Evolutionary conservation across 2,797 vertebrate genomes (phyloP).

Genomic region (Dipus sagitta): DNA sequence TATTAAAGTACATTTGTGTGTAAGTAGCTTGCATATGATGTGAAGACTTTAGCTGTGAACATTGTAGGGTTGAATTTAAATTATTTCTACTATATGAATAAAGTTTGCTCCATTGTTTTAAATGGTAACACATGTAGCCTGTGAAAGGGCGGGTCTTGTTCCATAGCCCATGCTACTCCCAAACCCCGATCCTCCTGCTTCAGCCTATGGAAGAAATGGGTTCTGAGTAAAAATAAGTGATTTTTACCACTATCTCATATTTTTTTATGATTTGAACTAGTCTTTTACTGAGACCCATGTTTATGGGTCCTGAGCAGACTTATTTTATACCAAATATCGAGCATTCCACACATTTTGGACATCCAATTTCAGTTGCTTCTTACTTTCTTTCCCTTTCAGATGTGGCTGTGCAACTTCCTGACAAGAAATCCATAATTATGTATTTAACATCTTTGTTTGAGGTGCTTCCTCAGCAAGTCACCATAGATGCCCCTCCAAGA

Average conservation of each 20-base stretch:
- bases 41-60: conserved; percentile 5
- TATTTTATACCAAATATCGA: conserved; percentile 30
- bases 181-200: background rate
- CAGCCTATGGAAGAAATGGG: background rate
- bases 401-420: conserved; percentile 96
- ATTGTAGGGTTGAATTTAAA: conserved; percentile 18
- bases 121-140: background rate
- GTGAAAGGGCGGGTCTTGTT: background rate
- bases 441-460: conserved; percentile 98
- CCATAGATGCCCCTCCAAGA: conserved; percentile 97
- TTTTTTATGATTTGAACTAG: background rate
- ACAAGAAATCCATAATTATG: conserved; percentile 99
- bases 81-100: background rate
- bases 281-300: conserved; percentile 43
- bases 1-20: conserved; percentile 8
- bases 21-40: background rate
- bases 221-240: conserved; percentile 17
- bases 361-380: conserved; percentile 42
- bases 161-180: background rate
- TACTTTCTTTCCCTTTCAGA: conserved; percentile 87
- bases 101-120: conserved; percentile 10
- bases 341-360: conserved; percentile 15
- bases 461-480: conserved; percentile 97
- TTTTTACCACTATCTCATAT: background rate
- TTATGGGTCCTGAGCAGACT: conserved; percentile 2